phyloP scores from a whole-genome alignment of 2,797 vertebrate species.

The Chelon auratus region DNA sequence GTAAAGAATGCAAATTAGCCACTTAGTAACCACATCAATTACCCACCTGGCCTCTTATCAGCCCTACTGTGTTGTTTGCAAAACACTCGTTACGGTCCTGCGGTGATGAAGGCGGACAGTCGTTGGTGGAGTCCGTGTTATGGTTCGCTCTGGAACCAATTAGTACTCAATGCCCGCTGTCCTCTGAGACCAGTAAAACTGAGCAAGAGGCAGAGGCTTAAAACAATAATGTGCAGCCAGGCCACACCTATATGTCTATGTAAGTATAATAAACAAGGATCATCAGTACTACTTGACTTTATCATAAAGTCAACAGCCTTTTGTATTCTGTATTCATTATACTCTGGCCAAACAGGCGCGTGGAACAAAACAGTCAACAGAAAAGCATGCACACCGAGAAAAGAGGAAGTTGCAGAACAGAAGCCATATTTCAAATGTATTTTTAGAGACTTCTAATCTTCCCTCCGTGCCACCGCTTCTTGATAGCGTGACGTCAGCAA shows the following conservation, averaged over 20 bases:
- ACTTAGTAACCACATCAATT: conserved; percentile 99
- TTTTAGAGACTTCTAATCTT: conserved; percentile 77
- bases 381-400: conserved; percentile 21
- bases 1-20: conserved; percentile 98
- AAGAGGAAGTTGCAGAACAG: conserved; percentile 59
- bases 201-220: conserved; percentile 86
- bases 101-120: conserved; percentile 91
- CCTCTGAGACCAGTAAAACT: conserved; percentile 84
- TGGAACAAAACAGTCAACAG: conserved; percentile 29
- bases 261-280: conserved; percentile 60
- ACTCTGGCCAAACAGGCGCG: background rate
- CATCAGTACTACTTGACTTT: conserved; percentile 36
- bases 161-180: conserved; percentile 87
- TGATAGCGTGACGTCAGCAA: conserved; percentile 75
- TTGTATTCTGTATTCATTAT: conserved; percentile 1
- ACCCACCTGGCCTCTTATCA: conserved; percentile 98
- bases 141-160: conserved; percentile 98
- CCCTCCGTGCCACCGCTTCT: conserved; percentile 67
- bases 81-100: conserved; percentile 93
- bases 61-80: conserved; percentile 94
- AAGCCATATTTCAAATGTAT: conserved; percentile 77
- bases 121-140: conserved; percentile 86
- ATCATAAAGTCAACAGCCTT: conserved; percentile 37
- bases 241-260: conserved; percentile 73
- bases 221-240: conserved; percentile 86